A percentile compares a stretch with the other conserved stretches of the same genome.
Conservation (phyloP, 2,113 vertebrate species). For the Phycodurus eques region DNA sequence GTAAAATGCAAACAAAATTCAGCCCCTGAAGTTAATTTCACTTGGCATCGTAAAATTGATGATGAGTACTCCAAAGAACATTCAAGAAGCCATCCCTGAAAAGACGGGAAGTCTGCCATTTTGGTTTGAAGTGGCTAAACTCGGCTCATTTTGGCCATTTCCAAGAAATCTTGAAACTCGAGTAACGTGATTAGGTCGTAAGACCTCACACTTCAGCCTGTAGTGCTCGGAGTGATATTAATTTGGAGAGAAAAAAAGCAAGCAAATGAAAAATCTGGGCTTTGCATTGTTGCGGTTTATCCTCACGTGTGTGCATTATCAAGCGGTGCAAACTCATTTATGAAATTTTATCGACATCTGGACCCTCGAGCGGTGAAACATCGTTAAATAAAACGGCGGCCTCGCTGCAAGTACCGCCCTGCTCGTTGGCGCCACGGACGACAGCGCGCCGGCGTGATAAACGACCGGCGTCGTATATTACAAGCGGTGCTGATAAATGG, state of each 20-base stretch:
- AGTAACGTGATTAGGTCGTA: conserved; percentile 26
- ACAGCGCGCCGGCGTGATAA: conserved; percentile 13
- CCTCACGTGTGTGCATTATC: not conserved
- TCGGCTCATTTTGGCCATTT: not conserved
- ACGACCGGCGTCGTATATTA: conserved; percentile 38
- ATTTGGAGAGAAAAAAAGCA: conserved; percentile 12
- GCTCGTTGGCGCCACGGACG: not conserved
- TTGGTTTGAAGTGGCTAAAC: not conserved
- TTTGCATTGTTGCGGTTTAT: not conserved
- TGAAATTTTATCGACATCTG: not conserved
- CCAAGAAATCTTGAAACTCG: not conserved
- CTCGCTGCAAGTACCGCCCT: not conserved
- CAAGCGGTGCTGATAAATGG: conserved; percentile 24
- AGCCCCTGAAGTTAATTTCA: too few species aligned
- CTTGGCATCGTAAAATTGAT: too few species aligned
- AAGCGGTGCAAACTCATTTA: not conserved
- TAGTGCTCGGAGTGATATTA: conserved; percentile 32
- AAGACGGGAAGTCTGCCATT: not conserved
- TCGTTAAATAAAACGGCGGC: not conserved
- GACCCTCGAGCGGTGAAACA: not conserved
- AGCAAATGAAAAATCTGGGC: not conserved
- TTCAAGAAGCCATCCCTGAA: not conserved
- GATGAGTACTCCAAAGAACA: too few species aligned
- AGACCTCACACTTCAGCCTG: conserved; percentile 38
- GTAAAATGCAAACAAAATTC: too few species aligned